Conservation (phyloP, 2,797 vertebrate species). For the Sebastes melanostomus region DNA sequence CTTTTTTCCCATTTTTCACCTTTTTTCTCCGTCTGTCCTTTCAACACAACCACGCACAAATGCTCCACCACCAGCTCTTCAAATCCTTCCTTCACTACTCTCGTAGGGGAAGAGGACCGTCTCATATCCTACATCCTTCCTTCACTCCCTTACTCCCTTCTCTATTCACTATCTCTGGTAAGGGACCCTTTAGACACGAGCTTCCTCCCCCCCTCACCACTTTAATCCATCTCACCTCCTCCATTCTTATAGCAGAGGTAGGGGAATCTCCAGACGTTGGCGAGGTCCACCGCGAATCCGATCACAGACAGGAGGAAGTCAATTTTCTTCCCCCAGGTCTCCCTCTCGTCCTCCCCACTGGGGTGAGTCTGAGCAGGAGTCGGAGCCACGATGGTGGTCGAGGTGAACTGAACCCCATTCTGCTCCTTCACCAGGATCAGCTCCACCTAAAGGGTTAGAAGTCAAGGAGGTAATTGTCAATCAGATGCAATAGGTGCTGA, state of each 20-base stretch:
- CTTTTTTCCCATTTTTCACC: not conserved
- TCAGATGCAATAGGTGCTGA: not conserved
- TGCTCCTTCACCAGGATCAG: slow-evolving; percentile 90
- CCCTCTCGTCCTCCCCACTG: slow-evolving; percentile 81
- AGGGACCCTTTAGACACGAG: not conserved
- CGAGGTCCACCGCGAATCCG: slow-evolving; percentile 91
- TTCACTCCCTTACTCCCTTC: not conserved
- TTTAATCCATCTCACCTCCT: slow-evolving; percentile 81
- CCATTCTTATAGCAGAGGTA: slow-evolving; percentile 95
- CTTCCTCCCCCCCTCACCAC: not conserved
- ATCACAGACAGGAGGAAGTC: slow-evolving; percentile 93
- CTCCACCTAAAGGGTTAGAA: slow-evolving; percentile 78
- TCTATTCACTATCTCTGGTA: not conserved
- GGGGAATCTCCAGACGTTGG: slow-evolving; percentile 93
- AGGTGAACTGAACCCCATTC: slow-evolving; percentile 91
- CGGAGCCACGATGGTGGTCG: slow-evolving; percentile 80
- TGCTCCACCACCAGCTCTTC: not conserved
- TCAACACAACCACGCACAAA: not conserved
- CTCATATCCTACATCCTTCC: not conserved
- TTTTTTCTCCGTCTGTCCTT: not conserved
- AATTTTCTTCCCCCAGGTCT: slow-evolving; percentile 93
- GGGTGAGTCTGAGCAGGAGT: slow-evolving; percentile 65
- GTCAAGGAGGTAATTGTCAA: not conserved
- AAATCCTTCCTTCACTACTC: not conserved
- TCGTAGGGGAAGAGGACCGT: not conserved